Evolutionary conservation across 2,113 vertebrate species (phyloP), one percentile per base, ranked within the genome.

Genomic region (Corydoras maculifer): DNA sequence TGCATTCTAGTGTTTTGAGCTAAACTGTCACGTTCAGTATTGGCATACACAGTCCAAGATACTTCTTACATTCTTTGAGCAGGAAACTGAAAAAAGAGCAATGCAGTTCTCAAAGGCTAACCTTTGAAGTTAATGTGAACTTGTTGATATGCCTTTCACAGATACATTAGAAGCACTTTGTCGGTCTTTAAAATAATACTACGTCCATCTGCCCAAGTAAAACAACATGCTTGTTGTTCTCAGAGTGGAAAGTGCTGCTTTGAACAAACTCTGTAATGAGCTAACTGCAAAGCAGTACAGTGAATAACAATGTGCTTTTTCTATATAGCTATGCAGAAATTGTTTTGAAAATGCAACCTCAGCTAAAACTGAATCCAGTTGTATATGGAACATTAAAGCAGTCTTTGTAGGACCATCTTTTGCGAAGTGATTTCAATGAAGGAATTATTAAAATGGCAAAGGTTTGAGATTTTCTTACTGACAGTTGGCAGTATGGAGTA

Each of bases 1-100:
- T 79, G 81, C 79, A 59, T 64, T 48, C 70, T 61, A 61, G 35
- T 65, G 53, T 9, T 74, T 57, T 11, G 15, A 73, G 43, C 58
- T 60, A 68, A 62, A 65, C 57, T 64, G 62, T 66, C 71, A 68
- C 67, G 65, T 77, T 73, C 29, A 69, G 72, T 58, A 67, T 31
- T 62, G 72, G 70, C 69, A 73, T 58, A 49, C 35, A 32, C 49
- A 72, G 61, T 69, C 18, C 10, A 43, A n/a, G 32, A 12, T 53
- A 75, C 75, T 72, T 80, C 75, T 77, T 75, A 51, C 35, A 18
- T 14, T 53, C 10, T 35, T 32, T 6, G 3, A 60, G 55, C 48
- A 53, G n/a, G 35, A 64, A 29, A 35, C 25, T 18, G 13, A 58
- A 68, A 68, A 53, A n/a, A 60, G 49, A 80, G 65, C 30, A n/a